These are phyloP conservation scores for Tetragonula carbonaria DNA, from an alignment of 2,888 invertebrate species.

Conservation along the genomic window DNA sequence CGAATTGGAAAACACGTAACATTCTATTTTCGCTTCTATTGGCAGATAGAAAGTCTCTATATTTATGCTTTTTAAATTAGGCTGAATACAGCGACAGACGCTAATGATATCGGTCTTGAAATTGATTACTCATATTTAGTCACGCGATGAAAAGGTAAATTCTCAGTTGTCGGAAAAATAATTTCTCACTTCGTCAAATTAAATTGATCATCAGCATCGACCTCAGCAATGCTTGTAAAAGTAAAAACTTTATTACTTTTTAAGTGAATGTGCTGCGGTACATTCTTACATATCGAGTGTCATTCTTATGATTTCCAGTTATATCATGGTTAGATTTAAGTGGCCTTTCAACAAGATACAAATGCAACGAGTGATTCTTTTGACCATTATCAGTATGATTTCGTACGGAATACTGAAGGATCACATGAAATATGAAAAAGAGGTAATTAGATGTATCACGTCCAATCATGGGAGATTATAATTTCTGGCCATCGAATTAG, in stretches of 20 bases:
- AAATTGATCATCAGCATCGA: neutral
- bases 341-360: slow-evolving; percentile 56
- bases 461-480: neutral
- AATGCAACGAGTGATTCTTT: slow-evolving; percentile 64
- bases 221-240: neutral
- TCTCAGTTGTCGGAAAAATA: neutral
- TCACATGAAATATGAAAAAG: slow-evolving; percentile 67
- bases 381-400: slow-evolving; percentile 64
- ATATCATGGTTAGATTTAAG: slow-evolving; percentile 56
- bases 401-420: slow-evolving; percentile 67
- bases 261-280: neutral
- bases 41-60: neutral
- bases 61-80: neutral
- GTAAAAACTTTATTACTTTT: neutral
- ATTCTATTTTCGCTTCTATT: neutral
- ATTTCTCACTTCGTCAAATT: neutral
- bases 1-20: neutral
- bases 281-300: neutral
- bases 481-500: neutral
- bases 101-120: slow-evolving; percentile 6
- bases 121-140: neutral
- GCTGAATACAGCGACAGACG: slow-evolving; percentile 16
- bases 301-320: slow-evolving; percentile 9
- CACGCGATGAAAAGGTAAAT: slow-evolving; percentile 20
- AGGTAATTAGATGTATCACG: slow-evolving; percentile 46